phyloP scores from a whole-genome alignment of 2,797 vertebrate species.

The Kryptolebias ocellatus region DNA sequence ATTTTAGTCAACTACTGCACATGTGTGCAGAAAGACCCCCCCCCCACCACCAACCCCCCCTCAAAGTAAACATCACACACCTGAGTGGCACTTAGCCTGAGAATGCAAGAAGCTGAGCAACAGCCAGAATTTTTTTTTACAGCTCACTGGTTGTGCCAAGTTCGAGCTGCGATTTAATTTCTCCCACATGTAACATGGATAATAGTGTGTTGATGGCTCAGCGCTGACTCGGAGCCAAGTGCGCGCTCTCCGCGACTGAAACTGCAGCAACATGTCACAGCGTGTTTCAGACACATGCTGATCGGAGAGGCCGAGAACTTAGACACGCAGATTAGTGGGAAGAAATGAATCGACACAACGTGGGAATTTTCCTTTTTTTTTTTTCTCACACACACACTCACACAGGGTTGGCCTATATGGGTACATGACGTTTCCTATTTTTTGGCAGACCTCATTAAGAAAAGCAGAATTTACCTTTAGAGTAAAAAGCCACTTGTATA shows the following conservation, averaged over 20 bases:
- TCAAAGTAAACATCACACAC: constrained; percentile 24
- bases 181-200: constrained; percentile 52
- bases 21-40: not conserved
- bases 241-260: constrained; percentile 48
- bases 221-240: constrained; percentile 62
- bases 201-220: constrained; percentile 51
- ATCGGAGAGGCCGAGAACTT: constrained; percentile 29
- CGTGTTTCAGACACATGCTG: constrained; percentile 42
- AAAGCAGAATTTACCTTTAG: not conserved
- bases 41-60: not conserved
- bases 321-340: constrained; percentile 8
- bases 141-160: constrained; percentile 22
- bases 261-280: constrained; percentile 42
- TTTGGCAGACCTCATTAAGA: not conserved
- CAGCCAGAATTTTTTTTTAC: constrained; percentile 44
- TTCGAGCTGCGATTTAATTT: constrained; percentile 40
- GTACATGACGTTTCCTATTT: not conserved
- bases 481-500: not conserved
- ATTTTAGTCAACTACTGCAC: constrained; percentile 4
- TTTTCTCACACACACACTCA: not conserved
- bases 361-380: not conserved
- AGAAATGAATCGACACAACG: not conserved
- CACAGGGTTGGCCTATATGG: not conserved
- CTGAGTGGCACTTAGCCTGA: constrained; percentile 27
- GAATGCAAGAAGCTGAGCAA: constrained; percentile 36